Base-by-base conservation (phyloP, 2,797 vertebrate genomes). In the Octomys mimax region DNA sequence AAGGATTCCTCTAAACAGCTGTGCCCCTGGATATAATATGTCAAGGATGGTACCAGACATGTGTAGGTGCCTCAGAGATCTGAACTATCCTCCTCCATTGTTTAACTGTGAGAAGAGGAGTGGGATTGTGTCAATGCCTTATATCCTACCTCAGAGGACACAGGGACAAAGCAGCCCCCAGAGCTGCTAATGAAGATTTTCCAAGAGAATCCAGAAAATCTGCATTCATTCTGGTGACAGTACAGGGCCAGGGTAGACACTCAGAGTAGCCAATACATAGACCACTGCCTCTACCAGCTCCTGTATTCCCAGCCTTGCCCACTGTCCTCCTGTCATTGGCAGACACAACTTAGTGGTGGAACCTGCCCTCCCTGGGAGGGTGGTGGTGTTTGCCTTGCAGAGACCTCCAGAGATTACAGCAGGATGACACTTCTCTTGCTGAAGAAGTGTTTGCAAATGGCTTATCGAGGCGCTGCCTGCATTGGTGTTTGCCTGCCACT, bases 401-500 rank as follows among this genome's bases (percentile, higher is more conserved):
- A 83, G 52, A n/a, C 62, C 87, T 75, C 62, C 0, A 2, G 79
- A n/a, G 66, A 31, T 68, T 75, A 73, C 28, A 49, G 33, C 52
- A 61, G 82, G 87, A 71, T 87, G 19, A 22, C 70, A 19, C 42
- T 70, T 88, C 73, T 89, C 73, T 79, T 14, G 62, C 80, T 75
- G 89, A 92, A 59, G 87, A 84, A 84, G 78, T 61, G 78, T 87
- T 62, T 95, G 78, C 86, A 87, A 64, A 68, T 62, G 64, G 87
- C 79, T 92, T 88, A 31, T n/a, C 0, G 3, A 86, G 39, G 31
- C 26, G 46, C 62, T 4, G 6, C 54, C 82, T 54, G 42, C 1
- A 2, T 66, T 49, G 61, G 64, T 2, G 28, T 83, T 49, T 39
- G 86, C 73, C 71, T 59, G 89, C 39, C 57, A 57, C 46, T 42